Base-by-base conservation (phyloP, 2,797 vertebrate species). In the Taeniopygia guttata region DNA sequence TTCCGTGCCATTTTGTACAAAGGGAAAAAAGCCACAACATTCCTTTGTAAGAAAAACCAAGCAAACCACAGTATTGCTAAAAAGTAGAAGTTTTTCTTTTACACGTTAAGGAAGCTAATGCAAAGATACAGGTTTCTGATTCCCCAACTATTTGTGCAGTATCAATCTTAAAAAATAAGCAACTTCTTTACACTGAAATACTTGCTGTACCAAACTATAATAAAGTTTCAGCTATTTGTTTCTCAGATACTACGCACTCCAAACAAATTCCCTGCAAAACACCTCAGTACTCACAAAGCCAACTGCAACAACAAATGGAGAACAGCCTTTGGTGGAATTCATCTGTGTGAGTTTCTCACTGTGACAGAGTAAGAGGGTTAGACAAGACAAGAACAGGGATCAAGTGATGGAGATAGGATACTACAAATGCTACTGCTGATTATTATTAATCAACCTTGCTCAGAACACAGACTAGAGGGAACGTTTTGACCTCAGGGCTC, bases 21-120 rank as follows among this genome's bases (percentile, higher is more conserved):
- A 87, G 15, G 21, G 16, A 3, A 67, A 84, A 78, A 72, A 0
- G 0, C 27, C 45, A 87, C 25, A 70, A 30, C 0, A 0, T 36
- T 72, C 30, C 38, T 66, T 62, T 62, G 16, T 26, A 30, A 66
- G 68, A 82, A 82, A 55, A 78, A 6, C 22, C 34, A 84, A 77
- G 64, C 32, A 89, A 92, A 77, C 29, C 67, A 85, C 63, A 86
- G 17, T 16, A 81, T 5, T 77, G 46, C 66, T 81, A 60, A 68
- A 68, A 88, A 64, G 23, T 3, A 52, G 8, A 29, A 38, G 13
- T 13, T 73, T 81, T 82, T 54, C 51, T 68, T 60, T 38, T 34
- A 76, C 13, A 58, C 34, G 55, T 36, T 63, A 60, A 86, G 49
- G 42, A 83, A 88, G 59, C 4, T 2, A 5, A 49, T 16, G 19